Conservation (phyloP, 2,113 vertebrate genomes). For the Athene noctua region DNA sequence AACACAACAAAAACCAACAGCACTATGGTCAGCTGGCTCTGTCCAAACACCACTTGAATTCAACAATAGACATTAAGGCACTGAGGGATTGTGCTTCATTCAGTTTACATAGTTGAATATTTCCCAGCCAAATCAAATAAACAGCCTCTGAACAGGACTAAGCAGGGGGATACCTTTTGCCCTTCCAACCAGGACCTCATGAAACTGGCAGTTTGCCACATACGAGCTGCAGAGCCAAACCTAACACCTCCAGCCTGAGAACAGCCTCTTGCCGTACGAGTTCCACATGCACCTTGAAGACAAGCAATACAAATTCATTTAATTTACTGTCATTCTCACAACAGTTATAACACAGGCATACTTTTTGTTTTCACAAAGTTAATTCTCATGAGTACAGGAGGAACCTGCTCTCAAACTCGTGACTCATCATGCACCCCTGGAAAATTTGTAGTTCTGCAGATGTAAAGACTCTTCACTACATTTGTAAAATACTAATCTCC, state of each 20-base stretch:
- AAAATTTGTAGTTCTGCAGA: background rate
- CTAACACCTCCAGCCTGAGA: background rate
- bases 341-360: background rate
- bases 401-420: background rate
- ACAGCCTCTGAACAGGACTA: background rate
- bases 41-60: background rate
- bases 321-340: background rate
- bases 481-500: background rate
- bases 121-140: background rate
- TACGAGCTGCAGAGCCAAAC: background rate
- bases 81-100: background rate
- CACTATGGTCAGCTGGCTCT: background rate
- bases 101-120: background rate
- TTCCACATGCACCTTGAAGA: background rate
- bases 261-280: background rate
- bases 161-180: background rate
- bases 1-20: background rate
- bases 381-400: background rate
- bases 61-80: background rate
- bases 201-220: background rate
- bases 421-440: background rate
- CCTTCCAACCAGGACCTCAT: background rate
- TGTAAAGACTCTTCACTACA: background rate
- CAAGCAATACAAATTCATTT: background rate
- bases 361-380: background rate